phyloP scores from a whole-genome alignment of 2,113 vertebrate species.

The Cephalopterus ornatus region DNA sequence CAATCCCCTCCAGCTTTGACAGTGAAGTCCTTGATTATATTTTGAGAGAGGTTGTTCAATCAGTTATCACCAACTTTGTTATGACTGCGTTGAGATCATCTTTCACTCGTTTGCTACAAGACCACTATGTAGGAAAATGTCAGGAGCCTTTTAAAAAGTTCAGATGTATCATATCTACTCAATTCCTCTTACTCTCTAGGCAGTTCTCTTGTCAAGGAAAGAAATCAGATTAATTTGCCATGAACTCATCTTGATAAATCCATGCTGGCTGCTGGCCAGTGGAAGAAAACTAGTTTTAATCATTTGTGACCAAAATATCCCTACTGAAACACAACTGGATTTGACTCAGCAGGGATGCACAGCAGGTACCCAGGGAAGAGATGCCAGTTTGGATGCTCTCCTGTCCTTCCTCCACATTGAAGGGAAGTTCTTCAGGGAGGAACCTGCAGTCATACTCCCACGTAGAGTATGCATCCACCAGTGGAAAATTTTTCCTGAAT shows the following conservation, averaged over 20 bases:
- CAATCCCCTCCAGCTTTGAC: neutral
- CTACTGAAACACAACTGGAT: neutral
- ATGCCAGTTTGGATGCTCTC: neutral
- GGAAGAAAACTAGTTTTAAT: conserved; percentile 7
- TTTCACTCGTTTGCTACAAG: neutral
- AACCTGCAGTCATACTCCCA: neutral
- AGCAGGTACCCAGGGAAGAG: neutral
- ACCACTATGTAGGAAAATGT: neutral
- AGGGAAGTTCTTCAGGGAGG: neutral
- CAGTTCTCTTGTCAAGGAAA: conserved; percentile 23
- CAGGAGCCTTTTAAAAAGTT: conserved; percentile 6
- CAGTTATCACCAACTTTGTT: neutral
- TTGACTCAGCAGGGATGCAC: neutral
- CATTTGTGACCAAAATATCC: conserved; percentile 15
- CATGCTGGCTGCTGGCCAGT: conserved; percentile 7
- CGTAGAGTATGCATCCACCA: fast-evolving
- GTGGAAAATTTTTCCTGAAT: neutral
- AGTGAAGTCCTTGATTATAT: neutral
- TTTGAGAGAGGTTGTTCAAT: conserved; percentile 12
- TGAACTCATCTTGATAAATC: conserved; percentile 10
- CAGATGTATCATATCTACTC: neutral
- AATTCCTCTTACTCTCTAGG: neutral
- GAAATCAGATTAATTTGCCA: conserved; percentile 42
- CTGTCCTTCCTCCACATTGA: neutral
- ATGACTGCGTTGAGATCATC: neutral